A percentile compares a stretch with the other conserved stretches of the same genome.
These are phyloP conservation scores for Neoaliturus tenellus DNA, from an alignment of 2,888 invertebrate species.

Conservation along the genomic window DNA sequence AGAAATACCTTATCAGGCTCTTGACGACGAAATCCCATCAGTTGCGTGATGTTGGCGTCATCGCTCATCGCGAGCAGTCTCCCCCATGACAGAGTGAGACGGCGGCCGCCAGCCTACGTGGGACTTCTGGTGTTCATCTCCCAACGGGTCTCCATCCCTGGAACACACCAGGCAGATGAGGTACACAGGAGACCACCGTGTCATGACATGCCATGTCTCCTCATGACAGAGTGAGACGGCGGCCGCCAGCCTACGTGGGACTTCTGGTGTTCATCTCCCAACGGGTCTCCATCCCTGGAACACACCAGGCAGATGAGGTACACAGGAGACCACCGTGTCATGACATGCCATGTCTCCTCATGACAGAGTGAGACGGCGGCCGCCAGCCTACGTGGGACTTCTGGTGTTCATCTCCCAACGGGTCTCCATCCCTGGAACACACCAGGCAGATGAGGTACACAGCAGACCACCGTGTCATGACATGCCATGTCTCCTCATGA, in stretches of 20 bases:
- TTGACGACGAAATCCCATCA: not conserved
- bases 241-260: not conserved
- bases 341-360: too few relatives aligned
- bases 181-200: not conserved
- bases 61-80: constrained; percentile 38
- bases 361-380: not conserved
- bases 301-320: too few relatives aligned
- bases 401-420: not conserved
- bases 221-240: not conserved
- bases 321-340: too few relatives aligned
- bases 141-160: constrained; percentile 7
- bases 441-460: too few relatives aligned
- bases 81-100: not conserved
- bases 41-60: constrained; percentile 32
- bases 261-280: not conserved
- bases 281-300: too few relatives aligned
- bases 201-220: not conserved
- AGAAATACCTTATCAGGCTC: constrained; percentile 1
- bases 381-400: not conserved
- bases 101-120: not conserved
- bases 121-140: not conserved
- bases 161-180: not conserved
- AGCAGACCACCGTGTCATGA: too few relatives aligned
- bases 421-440: too few relatives aligned
- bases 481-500: too few relatives aligned